A percentile compares a stretch with the other conserved stretches of the same genome.
phyloP scores from a whole-genome alignment of 2,888 invertebrate species.

The Trissoscelio sp. region DNA sequence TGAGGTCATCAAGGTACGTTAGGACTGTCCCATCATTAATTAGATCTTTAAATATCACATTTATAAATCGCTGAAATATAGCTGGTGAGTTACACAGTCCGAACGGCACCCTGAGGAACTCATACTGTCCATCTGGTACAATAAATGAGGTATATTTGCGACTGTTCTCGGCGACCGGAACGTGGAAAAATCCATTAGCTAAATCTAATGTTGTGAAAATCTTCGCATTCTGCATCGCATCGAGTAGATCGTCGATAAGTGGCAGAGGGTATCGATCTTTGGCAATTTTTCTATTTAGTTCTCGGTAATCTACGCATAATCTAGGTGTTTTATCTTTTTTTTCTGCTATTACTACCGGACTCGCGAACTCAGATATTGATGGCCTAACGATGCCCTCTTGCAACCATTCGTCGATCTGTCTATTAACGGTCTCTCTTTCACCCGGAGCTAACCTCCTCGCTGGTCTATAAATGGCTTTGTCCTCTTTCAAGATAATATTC shows the following conservation, averaged over 20 bases:
- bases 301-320: not conserved
- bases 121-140: conserved; percentile 26
- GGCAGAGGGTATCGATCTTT: conserved; percentile 12
- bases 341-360: not conserved
- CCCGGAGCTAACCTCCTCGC: conserved; percentile 1
- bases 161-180: conserved; percentile 19
- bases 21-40: conserved; percentile 2
- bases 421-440: not conserved
- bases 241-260: conserved; percentile 37
- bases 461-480: not conserved
- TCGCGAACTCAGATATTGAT: not conserved
- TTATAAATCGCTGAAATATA: not conserved
- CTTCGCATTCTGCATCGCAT: conserved; percentile 16
- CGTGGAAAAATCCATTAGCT: conserved; percentile 34
- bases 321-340: not conserved
- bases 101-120: conserved; percentile 11
- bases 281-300: not conserved
- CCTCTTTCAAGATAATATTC: not conserved
- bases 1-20: conserved; percentile 4
- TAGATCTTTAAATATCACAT: conserved; percentile 20
- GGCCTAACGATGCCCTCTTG: not conserved
- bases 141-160: conserved; percentile 11
- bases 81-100: conserved; percentile 37
- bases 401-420: conserved; percentile 1
- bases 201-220: conserved; percentile 21